Conservation (phyloP, 2,888 invertebrate species). For the Suillia variegata region DNA sequence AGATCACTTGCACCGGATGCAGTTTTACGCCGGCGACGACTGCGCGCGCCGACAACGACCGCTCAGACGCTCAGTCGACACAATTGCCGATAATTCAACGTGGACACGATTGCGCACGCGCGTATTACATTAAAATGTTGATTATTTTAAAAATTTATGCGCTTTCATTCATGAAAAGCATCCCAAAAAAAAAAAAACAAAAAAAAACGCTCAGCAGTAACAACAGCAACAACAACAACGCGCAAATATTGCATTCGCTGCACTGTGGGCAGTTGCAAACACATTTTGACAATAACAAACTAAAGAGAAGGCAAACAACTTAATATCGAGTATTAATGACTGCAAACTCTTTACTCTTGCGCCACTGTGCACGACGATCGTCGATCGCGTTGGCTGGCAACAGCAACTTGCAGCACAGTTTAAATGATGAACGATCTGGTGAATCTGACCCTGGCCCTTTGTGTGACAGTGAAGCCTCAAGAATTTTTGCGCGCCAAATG, state of each 20-base stretch:
- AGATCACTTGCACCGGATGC: not conserved
- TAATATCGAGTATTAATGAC: no score
- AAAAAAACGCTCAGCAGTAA: conserved; percentile 27
- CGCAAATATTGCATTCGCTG: no score
- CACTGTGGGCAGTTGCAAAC: no score
- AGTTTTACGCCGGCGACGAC: not conserved
- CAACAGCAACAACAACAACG: conserved; percentile 20
- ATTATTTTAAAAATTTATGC: not conserved
- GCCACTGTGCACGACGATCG: no score
- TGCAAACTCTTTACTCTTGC: not conserved
- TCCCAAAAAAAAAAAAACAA: conserved; percentile 9
- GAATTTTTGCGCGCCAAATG: not conserved
- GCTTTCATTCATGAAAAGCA: conserved; percentile 12
- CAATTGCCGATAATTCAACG: conserved; percentile 9
- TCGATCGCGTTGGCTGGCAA: not conserved
- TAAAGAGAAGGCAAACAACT: no score
- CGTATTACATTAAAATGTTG: conserved; percentile 7
- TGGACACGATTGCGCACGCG: conserved; percentile 13
- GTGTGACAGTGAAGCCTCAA: conserved; percentile 2
- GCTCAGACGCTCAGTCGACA: not conserved
- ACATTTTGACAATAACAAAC: no score
- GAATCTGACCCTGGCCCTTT: conserved; percentile 16
- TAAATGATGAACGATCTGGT: conserved; percentile 15
- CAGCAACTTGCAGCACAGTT: not conserved
- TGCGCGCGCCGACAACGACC: not conserved